Evolutionary conservation across 2,888 invertebrate species (phyloP).

Genomic region (Nomada flava): DNA sequence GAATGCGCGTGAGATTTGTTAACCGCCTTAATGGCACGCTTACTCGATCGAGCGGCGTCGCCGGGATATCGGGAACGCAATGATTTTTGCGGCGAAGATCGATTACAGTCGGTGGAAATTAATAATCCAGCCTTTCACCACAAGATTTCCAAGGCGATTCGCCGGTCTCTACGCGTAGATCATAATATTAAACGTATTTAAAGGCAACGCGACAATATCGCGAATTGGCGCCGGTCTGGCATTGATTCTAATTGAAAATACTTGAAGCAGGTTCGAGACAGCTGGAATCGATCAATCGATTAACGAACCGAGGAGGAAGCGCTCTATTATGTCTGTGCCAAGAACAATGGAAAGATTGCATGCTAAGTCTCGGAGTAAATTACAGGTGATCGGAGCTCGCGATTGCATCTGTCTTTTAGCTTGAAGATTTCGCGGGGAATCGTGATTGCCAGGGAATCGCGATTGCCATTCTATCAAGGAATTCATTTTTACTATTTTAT

Average conservation of each 20-base stretch:
- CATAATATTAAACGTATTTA: constrained; percentile 35
- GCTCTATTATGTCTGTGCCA: constrained; percentile 14
- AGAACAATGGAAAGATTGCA: constrained; percentile 39
- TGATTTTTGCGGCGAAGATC: constrained; percentile 53
- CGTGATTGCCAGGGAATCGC: neutral
- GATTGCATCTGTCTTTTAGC: neutral
- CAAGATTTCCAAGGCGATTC: constrained; percentile 55
- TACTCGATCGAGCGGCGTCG: constrained; percentile 28
- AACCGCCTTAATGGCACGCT: constrained; percentile 33
- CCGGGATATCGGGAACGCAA: constrained; percentile 48
- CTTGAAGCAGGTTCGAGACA: constrained; percentile 23
- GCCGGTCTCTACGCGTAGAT: constrained; percentile 31
- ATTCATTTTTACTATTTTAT: no score
- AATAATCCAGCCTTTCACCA: constrained; percentile 62
- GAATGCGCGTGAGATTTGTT: constrained; percentile 19
- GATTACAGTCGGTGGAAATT: constrained; percentile 55
- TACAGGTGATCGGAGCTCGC: constrained; percentile 7
- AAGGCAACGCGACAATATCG: constrained; percentile 31
- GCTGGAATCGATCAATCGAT: neutral
- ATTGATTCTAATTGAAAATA: constrained; percentile 32
- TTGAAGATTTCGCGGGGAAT: constrained; percentile 5
- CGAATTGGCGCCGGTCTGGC: constrained; percentile 32
- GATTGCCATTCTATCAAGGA: neutral
- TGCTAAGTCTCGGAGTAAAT: constrained; percentile 31
- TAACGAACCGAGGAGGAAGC: constrained; percentile 7